A percentile compares a stretch with the other conserved stretches of the same genome.
Evolutionary conservation across 2,888 invertebrate genomes (phyloP).

Genomic region (Polydrusus cervinus): DNA sequence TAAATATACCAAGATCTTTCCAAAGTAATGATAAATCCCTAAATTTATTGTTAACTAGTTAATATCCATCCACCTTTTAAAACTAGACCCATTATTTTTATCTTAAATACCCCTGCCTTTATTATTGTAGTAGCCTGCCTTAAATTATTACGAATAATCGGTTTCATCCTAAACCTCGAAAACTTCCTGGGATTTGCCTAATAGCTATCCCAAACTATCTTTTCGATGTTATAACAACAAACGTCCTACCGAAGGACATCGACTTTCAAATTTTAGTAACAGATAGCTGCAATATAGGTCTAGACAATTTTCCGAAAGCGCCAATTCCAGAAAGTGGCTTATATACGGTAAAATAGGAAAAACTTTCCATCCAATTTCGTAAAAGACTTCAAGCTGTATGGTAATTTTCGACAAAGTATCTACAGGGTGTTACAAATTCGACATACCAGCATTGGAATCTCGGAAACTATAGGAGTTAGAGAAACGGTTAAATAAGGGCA

Average conservation of each 20-base stretch:
- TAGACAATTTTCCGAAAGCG: not conserved
- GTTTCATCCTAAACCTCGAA: too few species aligned
- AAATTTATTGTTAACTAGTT: too few species aligned
- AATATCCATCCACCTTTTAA: too few species aligned
- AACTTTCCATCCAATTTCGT: not conserved
- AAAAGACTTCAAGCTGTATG: not conserved
- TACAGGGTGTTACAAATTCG: too few species aligned
- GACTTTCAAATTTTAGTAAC: slow-evolving; percentile 1
- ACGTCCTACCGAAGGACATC: not conserved
- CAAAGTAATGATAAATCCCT: too few species aligned
- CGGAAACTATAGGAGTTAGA: too few species aligned
- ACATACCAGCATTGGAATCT: too few species aligned
- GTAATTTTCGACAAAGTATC: not conserved
- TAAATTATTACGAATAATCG: not conserved
- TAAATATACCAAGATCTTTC: too few species aligned
- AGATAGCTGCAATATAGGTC: not conserved
- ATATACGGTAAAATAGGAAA: not conserved
- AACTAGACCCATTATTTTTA: too few species aligned
- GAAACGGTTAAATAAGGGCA: too few species aligned
- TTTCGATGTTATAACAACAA: not conserved
- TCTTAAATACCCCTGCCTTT: not conserved
- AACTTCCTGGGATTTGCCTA: not conserved
- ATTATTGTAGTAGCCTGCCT: not conserved
- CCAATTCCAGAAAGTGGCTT: not conserved
- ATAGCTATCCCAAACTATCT: not conserved